phyloP scores from a whole-genome alignment of 2,797 vertebrate species.

The Distichodus sexfasciatus region DNA sequence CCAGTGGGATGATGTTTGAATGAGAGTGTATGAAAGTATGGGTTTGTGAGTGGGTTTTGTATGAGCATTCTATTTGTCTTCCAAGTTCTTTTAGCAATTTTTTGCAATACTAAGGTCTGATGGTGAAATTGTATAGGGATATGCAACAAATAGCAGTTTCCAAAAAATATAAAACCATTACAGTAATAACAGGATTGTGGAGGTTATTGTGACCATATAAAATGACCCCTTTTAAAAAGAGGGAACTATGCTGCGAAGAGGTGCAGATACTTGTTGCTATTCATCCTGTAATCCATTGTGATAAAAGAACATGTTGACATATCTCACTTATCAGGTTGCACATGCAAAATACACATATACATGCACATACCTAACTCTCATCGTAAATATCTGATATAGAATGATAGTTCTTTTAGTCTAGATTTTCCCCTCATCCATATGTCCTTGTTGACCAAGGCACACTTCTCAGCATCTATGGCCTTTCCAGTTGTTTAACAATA shows the following conservation, averaged over 20 bases:
- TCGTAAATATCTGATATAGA: constrained; percentile 31
- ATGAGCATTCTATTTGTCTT: constrained; percentile 50
- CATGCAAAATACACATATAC: constrained; percentile 11
- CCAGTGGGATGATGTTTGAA: constrained; percentile 24
- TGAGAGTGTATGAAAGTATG: constrained; percentile 12
- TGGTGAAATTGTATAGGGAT: constrained; percentile 45
- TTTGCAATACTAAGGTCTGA: constrained; percentile 47
- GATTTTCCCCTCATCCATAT: constrained; percentile 31
- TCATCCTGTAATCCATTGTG: constrained; percentile 33
- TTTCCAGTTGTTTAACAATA: constrained; percentile 51
- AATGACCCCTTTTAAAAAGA: constrained; percentile 16
- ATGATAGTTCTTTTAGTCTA: constrained; percentile 31
- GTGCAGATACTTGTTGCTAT: constrained; percentile 35
- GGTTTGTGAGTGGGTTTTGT: constrained; percentile 9
- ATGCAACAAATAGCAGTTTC: constrained; percentile 52
- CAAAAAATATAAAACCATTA: constrained; percentile 26
- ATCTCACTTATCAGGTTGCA: constrained; percentile 36
- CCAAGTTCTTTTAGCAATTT: constrained; percentile 51
- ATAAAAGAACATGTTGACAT: constrained; percentile 28
- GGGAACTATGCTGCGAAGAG: constrained; percentile 28
- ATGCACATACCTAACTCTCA: constrained; percentile 14
- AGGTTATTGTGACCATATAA: constrained; percentile 22
- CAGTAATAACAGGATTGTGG: constrained; percentile 32
- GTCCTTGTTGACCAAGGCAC: constrained; percentile 43
- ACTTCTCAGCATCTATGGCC: constrained; percentile 50